These are phyloP conservation scores for Nasua narica DNA, from an alignment of 2,797 vertebrate genomes.

Conservation along the genomic window DNA sequence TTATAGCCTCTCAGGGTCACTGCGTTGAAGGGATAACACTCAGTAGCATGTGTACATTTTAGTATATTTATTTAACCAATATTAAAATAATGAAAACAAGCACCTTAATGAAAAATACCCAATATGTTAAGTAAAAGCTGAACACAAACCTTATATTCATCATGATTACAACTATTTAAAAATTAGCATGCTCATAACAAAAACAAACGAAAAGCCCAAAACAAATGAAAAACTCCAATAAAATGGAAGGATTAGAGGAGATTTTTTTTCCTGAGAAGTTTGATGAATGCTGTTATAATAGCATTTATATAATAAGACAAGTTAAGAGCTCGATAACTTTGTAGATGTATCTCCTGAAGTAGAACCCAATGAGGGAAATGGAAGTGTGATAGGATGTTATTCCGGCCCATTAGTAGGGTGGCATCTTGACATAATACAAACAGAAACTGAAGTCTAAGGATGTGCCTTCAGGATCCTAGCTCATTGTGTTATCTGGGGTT, in stretches of 20 bases:
- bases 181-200: background rate
- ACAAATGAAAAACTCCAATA: background rate
- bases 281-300: background rate
- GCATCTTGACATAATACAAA: background rate
- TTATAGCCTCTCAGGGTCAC: background rate
- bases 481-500: background rate
- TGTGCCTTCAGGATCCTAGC: background rate
- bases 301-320: constrained; percentile 14
- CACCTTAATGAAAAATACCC: background rate
- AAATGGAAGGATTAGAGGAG: background rate
- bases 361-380: background rate
- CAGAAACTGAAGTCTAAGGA: background rate
- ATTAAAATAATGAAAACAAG: background rate
- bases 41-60: background rate
- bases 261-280: constrained; percentile 28
- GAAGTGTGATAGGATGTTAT: background rate
- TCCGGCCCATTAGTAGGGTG: background rate
- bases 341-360: background rate
- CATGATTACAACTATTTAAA: background rate
- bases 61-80: background rate
- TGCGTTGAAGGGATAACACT: background rate
- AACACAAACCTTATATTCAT: background rate
- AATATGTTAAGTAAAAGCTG: background rate
- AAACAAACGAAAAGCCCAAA: background rate
- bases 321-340: constrained; percentile 34